Conservation (phyloP, 2,888 invertebrate genomes). For the Atrina japonica region DNA sequence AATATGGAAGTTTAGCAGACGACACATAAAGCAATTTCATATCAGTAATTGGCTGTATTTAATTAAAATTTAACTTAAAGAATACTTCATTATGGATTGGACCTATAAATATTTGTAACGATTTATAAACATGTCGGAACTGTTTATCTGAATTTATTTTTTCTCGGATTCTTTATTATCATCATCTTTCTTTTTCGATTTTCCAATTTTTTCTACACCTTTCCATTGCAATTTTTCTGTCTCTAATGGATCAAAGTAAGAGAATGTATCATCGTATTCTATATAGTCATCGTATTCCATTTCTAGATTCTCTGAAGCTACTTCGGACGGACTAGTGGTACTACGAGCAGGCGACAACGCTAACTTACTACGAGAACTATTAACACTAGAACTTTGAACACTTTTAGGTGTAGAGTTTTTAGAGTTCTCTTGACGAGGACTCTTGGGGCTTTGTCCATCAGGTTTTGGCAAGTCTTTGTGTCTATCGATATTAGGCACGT, state of each 20-base stretch:
- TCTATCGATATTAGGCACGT: constrained; percentile 54
- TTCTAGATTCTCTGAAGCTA: constrained; percentile 59
- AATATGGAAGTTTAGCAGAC: too few relatives aligned
- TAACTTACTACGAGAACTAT: constrained; percentile 59
- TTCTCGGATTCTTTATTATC: constrained; percentile 4
- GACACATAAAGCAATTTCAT: too few relatives aligned
- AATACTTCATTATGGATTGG: too few relatives aligned
- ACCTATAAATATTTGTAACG: too few relatives aligned
- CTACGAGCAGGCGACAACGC: constrained; percentile 72
- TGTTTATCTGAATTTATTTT: too few relatives aligned
- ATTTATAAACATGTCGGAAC: too few relatives aligned
- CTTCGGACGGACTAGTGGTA: constrained; percentile 68
- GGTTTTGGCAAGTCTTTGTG: constrained; percentile 71
- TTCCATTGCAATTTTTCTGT: constrained; percentile 70
- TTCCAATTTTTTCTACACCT: constrained; percentile 69
- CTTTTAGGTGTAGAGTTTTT: constrained; percentile 62
- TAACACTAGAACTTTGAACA: constrained; percentile 58
- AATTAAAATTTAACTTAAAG: too few relatives aligned
- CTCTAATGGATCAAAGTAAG: constrained; percentile 74
- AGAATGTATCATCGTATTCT: constrained; percentile 73
- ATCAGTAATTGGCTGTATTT: too few relatives aligned
- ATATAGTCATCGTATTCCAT: constrained; percentile 76
- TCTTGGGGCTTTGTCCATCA: constrained; percentile 75
- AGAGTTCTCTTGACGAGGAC: constrained; percentile 59
- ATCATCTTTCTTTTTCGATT: constrained; percentile 29